phyloP scores from a whole-genome alignment of 2,888 invertebrate species.

The Trissolcus japonicus region DNA sequence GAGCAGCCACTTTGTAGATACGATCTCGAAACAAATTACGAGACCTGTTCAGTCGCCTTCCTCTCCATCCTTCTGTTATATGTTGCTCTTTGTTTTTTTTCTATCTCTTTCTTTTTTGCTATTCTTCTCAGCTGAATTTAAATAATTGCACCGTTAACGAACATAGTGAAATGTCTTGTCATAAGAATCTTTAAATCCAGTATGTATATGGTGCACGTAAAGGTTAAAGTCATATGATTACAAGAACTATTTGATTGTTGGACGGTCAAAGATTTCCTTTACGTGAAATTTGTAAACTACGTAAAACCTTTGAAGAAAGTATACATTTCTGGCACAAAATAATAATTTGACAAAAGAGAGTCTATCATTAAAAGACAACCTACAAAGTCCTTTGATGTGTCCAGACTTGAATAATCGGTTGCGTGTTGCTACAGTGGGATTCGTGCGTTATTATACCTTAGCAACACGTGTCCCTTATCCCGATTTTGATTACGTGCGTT shows the following conservation, averaged over 20 bases:
- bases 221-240: no score
- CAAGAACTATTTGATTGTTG: neutral
- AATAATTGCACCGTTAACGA: constrained; percentile 69
- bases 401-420: constrained; percentile 55
- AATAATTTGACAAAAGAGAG: constrained; percentile 23
- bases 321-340: neutral
- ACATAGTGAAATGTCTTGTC: constrained; percentile 30
- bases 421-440: constrained; percentile 45
- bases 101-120: constrained; percentile 30
- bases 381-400: constrained; percentile 68
- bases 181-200: constrained; percentile 7
- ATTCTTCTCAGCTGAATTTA: constrained; percentile 66
- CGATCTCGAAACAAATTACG: constrained; percentile 75
- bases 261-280: neutral
- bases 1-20: constrained; percentile 73
- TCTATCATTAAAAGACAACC: constrained; percentile 65
- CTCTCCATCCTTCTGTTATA: constrained; percentile 37
- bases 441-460: constrained; percentile 41
- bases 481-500: constrained; percentile 41
- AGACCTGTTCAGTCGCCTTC: constrained; percentile 61
- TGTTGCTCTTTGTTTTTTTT: constrained; percentile 30
- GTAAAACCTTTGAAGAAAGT: neutral
- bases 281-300: neutral
- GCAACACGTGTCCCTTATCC: constrained; percentile 62
- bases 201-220: neutral